Evolutionary conservation across 2,888 invertebrate genomes (phyloP).

Genomic region (Drosophila tanythrix): DNA sequence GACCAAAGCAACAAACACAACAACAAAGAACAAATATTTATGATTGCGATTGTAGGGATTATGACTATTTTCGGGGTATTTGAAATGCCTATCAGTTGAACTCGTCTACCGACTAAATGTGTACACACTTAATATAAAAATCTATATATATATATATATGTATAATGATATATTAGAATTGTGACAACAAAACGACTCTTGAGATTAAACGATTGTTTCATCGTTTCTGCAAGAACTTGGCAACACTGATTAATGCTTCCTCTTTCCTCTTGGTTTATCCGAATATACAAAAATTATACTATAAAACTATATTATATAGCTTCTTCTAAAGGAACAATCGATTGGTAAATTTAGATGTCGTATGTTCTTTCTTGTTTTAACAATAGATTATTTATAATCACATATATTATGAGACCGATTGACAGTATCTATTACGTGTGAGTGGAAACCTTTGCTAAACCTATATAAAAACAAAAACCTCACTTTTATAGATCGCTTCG

Average conservation of each 20-base stretch:
- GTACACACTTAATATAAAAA: neutral
- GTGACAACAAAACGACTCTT: neutral
- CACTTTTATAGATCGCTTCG: neutral
- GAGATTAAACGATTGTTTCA: neutral
- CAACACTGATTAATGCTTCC: neutral
- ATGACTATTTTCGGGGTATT: slow-evolving; percentile 9
- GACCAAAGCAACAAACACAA: neutral
- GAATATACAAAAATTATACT: neutral
- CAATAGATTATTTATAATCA: neutral
- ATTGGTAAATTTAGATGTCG: neutral
- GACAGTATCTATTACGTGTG: neutral
- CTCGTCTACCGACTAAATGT: neutral
- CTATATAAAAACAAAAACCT: neutral
- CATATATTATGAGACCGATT: neutral
- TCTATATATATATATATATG: slow-evolving; percentile 7
- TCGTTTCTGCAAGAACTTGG: neutral
- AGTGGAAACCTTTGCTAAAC: neutral
- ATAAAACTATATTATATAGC: neutral
- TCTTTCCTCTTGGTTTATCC: neutral
- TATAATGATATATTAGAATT: neutral
- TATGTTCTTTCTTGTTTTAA: neutral
- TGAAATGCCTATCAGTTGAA: slow-evolving; percentile 6
- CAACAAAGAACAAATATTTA: neutral
- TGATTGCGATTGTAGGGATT: slow-evolving; percentile 14
- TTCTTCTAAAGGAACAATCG: neutral